These are phyloP conservation scores for Narcine bancroftii DNA, from an alignment of 2,113 vertebrate genomes.

Conservation along the genomic window DNA sequence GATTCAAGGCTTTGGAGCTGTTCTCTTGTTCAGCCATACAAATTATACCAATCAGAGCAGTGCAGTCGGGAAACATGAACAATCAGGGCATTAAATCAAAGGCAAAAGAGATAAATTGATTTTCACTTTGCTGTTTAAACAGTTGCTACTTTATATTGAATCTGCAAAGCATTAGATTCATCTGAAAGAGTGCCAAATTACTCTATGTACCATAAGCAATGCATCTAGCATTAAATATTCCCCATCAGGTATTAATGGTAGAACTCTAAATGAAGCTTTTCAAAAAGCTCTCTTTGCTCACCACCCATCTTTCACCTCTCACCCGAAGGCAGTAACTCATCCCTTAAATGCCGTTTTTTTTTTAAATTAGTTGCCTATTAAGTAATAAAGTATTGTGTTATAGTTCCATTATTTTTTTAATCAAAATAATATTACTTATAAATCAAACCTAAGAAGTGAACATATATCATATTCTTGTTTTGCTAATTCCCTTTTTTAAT, in stretches of 20 bases:
- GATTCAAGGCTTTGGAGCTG: conserved; percentile 8
- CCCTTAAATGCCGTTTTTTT: not conserved
- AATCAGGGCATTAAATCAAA: conserved; percentile 31
- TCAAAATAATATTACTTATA: not conserved
- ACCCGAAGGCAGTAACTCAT: conserved; percentile 7
- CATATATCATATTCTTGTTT: not conserved
- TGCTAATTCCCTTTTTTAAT: not conserved
- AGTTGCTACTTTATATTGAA: conserved; percentile 11
- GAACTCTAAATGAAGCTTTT: not conserved
- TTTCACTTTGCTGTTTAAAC: conserved; percentile 17
- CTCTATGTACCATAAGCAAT: not conserved
- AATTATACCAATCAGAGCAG: conserved; percentile 18
- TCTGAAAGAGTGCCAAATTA: not conserved
- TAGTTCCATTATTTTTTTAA: not conserved
- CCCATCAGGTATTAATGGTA: not conserved
- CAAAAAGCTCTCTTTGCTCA: not conserved
- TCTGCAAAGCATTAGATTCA: conserved; percentile 18
- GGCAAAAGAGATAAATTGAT: not conserved
- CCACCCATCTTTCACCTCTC: no score
- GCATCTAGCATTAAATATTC: not conserved
- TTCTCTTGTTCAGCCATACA: not conserved
- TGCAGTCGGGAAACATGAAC: not conserved
- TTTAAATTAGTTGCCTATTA: not conserved
- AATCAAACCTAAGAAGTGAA: not conserved
- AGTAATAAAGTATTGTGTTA: not conserved